Conservation (phyloP, 2,888 invertebrate genomes). For the Aphodius sticticus region DNA sequence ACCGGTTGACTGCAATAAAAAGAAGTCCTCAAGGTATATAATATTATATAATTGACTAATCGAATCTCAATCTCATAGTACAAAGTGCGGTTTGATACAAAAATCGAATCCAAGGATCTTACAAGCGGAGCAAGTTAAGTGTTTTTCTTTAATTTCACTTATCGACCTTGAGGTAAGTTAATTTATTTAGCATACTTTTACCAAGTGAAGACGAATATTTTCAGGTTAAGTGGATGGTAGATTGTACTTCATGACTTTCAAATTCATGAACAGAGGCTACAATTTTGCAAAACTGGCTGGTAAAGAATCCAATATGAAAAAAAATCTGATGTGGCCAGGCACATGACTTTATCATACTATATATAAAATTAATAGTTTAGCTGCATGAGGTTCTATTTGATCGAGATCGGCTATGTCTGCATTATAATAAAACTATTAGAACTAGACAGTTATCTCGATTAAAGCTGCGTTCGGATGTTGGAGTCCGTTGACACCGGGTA, state of each 20-base stretch:
- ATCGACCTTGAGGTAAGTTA: background rate
- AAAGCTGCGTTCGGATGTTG: no score
- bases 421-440: no score
- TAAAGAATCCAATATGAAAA: background rate
- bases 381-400: no score
- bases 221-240: background rate
- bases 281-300: background rate
- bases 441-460: no score
- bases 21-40: background rate
- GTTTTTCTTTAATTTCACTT: background rate
- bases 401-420: no score
- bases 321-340: no score
- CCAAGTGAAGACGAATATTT: background rate
- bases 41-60: background rate
- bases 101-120: background rate
- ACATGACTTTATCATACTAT: no score
- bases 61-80: background rate
- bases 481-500: no score
- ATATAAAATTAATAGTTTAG: no score
- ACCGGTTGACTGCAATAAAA: background rate
- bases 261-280: background rate
- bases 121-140: background rate
- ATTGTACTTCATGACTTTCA: background rate
- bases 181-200: background rate
- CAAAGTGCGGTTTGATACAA: background rate